Evolutionary conservation across 2,797 vertebrate species (phyloP).

Genomic region (Esox lucius): DNA sequence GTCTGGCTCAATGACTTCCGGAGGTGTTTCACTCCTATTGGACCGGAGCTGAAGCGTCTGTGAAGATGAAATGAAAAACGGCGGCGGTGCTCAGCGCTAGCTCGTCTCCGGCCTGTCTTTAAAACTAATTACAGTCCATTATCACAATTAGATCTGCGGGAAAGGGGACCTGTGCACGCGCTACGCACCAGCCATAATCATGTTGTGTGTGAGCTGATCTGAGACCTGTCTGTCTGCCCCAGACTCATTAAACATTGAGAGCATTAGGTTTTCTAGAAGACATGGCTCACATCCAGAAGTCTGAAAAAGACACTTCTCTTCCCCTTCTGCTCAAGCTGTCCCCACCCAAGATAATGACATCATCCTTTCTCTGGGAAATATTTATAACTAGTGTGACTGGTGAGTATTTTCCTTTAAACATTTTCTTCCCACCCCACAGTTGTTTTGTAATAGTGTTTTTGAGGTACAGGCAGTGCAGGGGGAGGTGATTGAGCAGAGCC

Average conservation of each 20-base stretch:
- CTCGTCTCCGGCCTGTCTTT: conserved; percentile 72
- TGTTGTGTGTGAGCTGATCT: conserved; percentile 47
- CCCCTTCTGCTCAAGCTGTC: conserved; percentile 45
- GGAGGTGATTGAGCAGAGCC: neutral
- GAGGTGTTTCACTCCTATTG: conserved; percentile 53
- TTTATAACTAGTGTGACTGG: no score
- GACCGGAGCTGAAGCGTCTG: conserved; percentile 59
- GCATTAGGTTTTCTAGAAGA: conserved; percentile 27
- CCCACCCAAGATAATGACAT: conserved; percentile 60
- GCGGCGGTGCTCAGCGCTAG: conserved; percentile 53
- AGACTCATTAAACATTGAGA: conserved; percentile 48
- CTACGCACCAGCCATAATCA: conserved; percentile 72
- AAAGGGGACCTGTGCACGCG: conserved; percentile 28
- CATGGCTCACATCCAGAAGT: conserved; percentile 40
- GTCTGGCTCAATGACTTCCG: conserved; percentile 47
- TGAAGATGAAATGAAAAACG: conserved; percentile 69
- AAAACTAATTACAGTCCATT: conserved; percentile 76
- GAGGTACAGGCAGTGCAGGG: conserved; percentile 23
- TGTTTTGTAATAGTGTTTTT: neutral
- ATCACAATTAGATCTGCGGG: conserved; percentile 75
- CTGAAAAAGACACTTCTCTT: conserved; percentile 27
- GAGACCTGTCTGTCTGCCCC: conserved; percentile 20
- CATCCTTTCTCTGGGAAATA: conserved; percentile 43
- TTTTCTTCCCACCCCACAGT: no score
- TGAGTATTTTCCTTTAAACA: no score